Evolutionary conservation across 1,140 invertebrate genomes (phyloP).

Genomic region (Stratiolaelaps scimitus): DNA sequence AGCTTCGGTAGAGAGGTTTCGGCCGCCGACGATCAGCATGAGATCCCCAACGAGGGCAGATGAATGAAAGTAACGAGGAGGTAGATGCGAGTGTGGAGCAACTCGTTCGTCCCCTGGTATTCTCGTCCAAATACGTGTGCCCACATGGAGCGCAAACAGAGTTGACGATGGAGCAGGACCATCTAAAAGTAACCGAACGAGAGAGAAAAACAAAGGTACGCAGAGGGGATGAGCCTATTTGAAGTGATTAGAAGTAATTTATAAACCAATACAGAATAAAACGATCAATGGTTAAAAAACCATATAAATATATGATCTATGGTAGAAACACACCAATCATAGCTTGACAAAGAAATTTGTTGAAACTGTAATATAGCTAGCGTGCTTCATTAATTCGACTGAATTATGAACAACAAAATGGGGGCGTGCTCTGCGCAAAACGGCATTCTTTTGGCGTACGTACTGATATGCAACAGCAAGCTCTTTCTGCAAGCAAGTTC

Average conservation of each 20-base stretch:
- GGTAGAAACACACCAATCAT: no score
- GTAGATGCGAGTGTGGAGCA: constrained; percentile 49
- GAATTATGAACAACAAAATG: no score
- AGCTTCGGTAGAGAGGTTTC: constrained; percentile 52
- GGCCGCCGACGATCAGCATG: constrained; percentile 78
- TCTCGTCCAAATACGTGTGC: constrained; percentile 34
- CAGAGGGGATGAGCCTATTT: background rate
- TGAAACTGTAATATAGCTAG: no score
- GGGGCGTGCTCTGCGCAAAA: no score
- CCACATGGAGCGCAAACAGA: constrained; percentile 36
- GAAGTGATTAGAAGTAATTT: background rate
- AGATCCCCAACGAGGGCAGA: constrained; percentile 72
- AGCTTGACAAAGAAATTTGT: no score
- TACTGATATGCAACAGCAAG: background rate
- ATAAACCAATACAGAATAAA: no score
- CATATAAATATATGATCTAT: no score
- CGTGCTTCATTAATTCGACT: no score
- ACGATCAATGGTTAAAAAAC: no score
- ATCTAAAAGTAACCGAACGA: constrained; percentile 11
- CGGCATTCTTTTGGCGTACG: no score
- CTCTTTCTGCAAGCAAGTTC: constrained; percentile 43
- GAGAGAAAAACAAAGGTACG: background rate
- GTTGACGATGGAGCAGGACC: constrained; percentile 34
- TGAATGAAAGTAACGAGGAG: constrained; percentile 69
- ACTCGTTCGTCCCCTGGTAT: constrained; percentile 33